phyloP scores from a whole-genome alignment of 2,113 vertebrate species.

The Manacus vitellinus region DNA sequence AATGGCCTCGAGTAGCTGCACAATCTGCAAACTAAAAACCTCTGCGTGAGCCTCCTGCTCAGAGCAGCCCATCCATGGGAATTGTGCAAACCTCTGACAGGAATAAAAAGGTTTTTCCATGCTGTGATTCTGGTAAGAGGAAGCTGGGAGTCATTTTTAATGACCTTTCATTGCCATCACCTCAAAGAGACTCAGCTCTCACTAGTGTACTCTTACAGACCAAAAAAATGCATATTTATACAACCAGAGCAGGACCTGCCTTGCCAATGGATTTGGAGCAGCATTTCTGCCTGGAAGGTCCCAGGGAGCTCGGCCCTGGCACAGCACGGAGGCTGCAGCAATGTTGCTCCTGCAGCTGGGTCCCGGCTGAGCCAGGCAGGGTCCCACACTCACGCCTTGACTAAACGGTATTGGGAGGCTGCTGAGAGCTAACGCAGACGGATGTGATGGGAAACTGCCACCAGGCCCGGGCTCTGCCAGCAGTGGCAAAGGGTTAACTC shows the following conservation, averaged over 20 bases:
- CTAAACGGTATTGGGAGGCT: not conserved
- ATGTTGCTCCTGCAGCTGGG: accelerated
- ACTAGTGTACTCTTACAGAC: not conserved
- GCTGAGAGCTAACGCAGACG: not conserved
- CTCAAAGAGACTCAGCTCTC: not conserved
- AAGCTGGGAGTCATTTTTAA: not conserved
- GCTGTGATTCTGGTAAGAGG: not conserved
- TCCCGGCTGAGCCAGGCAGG: not conserved
- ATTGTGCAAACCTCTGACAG: not conserved
- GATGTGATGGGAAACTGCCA: not conserved
- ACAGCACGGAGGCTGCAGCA: accelerated
- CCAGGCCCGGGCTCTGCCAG: not conserved
- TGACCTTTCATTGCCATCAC: not conserved
- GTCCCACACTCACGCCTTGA: accelerated
- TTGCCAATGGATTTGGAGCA: not conserved
- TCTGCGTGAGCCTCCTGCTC: not conserved
- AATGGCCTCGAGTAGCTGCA: not conserved
- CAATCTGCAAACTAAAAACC: not conserved
- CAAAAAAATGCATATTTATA: not conserved
- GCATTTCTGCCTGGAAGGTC: not conserved
- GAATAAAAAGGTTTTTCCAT: not conserved
- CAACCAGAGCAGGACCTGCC: not conserved
- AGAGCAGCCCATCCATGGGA: not conserved
- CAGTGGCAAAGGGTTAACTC: constrained; percentile 53
- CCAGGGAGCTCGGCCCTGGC: accelerated